phyloP scores from a whole-genome alignment of 2,888 invertebrate species.

The Chorisops tibialis region DNA sequence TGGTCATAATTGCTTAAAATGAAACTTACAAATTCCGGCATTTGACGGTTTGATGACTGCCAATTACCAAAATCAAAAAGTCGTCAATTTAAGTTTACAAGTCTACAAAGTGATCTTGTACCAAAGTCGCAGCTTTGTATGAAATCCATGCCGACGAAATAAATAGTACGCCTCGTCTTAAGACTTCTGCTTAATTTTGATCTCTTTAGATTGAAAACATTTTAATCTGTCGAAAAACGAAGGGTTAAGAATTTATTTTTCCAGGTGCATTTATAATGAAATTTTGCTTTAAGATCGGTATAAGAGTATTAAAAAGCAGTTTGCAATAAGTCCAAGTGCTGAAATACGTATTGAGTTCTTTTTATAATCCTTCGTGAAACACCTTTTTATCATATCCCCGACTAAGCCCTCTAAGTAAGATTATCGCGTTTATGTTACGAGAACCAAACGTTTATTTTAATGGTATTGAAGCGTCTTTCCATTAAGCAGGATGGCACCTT shows the following conservation, averaged over 20 bases:
- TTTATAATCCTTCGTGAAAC: slow-evolving; percentile 1
- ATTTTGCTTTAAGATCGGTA: background rate
- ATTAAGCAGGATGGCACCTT: too few relatives aligned
- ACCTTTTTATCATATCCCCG: background rate
- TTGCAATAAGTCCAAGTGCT: background rate
- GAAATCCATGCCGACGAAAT: too few relatives aligned
- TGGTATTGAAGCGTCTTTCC: background rate
- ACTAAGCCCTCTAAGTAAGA: background rate
- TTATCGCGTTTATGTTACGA: background rate
- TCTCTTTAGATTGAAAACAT: too few relatives aligned
- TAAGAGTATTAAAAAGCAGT: slow-evolving; percentile 11
- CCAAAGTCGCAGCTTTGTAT: too few relatives aligned
- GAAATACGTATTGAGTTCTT: slow-evolving; percentile 4
- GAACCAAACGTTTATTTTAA: background rate
- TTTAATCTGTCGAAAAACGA: slow-evolving; percentile 5
- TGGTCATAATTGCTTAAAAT: too few relatives aligned
- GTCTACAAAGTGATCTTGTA: too few relatives aligned
- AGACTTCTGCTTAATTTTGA: too few relatives aligned
- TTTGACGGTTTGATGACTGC: too few relatives aligned
- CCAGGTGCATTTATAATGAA: slow-evolving; percentile 3
- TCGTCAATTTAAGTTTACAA: too few relatives aligned
- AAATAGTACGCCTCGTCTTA: too few relatives aligned
- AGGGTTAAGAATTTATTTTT: slow-evolving; percentile 16
- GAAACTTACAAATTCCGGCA: too few relatives aligned
- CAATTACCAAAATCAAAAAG: too few relatives aligned